Evolutionary conservation across 1,140 invertebrate species (phyloP).

Genomic region (Drosophila pseudoobscura): DNA sequence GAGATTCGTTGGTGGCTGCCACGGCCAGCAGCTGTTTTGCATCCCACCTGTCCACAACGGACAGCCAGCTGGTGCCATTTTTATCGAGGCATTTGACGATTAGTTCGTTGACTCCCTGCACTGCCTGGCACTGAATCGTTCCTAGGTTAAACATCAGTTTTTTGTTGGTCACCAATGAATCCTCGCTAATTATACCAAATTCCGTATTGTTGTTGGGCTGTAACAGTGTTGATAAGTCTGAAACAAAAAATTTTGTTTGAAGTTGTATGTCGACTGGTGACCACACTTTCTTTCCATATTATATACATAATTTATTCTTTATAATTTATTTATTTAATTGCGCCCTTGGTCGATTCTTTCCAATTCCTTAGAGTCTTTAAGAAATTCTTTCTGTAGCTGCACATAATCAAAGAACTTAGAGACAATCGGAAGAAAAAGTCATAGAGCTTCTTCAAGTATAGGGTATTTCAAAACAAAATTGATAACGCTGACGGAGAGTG

Average conservation of each 20-base stretch:
- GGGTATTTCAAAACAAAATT: conserved; percentile 30
- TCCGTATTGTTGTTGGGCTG: conserved; percentile 1
- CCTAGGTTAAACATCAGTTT: conserved; percentile 18
- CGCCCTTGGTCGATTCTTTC: too few relatives aligned
- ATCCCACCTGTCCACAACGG: conserved; percentile 16
- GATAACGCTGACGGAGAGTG: conserved; percentile 38
- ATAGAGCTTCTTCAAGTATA: background rate
- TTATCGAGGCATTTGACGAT: conserved; percentile 34
- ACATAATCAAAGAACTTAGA: too few relatives aligned
- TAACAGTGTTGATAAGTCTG: conserved; percentile 18
- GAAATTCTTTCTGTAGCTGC: too few relatives aligned
- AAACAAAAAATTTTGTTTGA: background rate
- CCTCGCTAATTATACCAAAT: background rate
- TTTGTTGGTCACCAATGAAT: background rate
- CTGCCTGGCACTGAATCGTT: conserved; percentile 32
- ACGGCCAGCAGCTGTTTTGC: conserved; percentile 53
- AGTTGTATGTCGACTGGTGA: background rate
- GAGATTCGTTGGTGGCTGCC: conserved; percentile 4
- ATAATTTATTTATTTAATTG: too few relatives aligned
- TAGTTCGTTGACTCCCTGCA: conserved; percentile 16
- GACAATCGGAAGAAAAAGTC: background rate
- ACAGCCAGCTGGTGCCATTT: conserved; percentile 4
- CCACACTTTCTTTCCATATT: conserved; percentile 14
- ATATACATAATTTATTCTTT: background rate
- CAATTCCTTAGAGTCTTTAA: too few relatives aligned